These are phyloP conservation scores for Yponomeuta sedellus DNA, from an alignment of 2,888 invertebrate species.

Conservation along the genomic window DNA sequence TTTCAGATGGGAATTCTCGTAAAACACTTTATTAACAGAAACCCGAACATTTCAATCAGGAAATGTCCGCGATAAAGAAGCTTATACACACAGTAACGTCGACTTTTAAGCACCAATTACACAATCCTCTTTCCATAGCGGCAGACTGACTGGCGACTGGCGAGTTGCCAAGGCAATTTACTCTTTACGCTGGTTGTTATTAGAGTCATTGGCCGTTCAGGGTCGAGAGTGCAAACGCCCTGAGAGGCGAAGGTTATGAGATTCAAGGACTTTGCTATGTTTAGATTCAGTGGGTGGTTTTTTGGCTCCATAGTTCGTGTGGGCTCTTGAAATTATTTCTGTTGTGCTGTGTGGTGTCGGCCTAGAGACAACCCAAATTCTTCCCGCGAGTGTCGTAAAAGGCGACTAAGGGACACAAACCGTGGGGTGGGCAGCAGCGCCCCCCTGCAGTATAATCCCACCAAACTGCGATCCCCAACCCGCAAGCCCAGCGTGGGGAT, in stretches of 20 bases:
- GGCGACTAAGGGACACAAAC: too few relatives aligned
- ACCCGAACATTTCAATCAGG: background rate
- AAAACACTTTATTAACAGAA: background rate
- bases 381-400: too few relatives aligned
- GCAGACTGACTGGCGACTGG: slow-evolving; percentile 16
- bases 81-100: background rate
- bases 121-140: background rate
- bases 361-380: too few relatives aligned
- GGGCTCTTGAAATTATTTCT: too few relatives aligned
- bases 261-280: background rate
- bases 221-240: background rate
- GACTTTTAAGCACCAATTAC: slow-evolving; percentile 7
- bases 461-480: too few relatives aligned
- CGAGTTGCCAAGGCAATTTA: slow-evolving; percentile 7
- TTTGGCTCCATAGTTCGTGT: too few relatives aligned
- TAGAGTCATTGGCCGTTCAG: slow-evolving; percentile 7
- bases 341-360: too few relatives aligned
- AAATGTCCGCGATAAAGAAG: background rate
- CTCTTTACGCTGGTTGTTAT: background rate
- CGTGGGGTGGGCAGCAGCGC: too few relatives aligned
- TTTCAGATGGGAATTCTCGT: background rate
- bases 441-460: too few relatives aligned
- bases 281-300: too few relatives aligned
- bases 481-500: too few relatives aligned
- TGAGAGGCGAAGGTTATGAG: background rate